Evolutionary conservation across 35 echinoderm and acorn worm species (phyloP), one percentile per base, ranked within the genome.

Genomic region (Antedon bifida): DNA sequence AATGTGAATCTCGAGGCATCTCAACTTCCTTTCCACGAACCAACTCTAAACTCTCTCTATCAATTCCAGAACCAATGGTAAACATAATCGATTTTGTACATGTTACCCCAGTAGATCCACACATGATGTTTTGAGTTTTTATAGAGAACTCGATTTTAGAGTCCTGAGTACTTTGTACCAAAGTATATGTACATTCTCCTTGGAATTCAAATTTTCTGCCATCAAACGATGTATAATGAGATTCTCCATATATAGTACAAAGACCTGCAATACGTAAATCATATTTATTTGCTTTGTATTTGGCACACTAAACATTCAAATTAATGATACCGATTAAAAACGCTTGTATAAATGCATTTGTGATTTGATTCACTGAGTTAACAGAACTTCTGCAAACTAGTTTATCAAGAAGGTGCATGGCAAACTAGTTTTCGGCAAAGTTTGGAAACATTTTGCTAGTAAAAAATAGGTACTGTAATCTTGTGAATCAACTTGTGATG

Each of bases 201-300:
- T 80, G 78, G 78, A 80, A 80, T 12, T 34, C 34, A 36, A 36
- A 80, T 29, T 23, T 9, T 80, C 36, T 80, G 10, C 10, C 10
- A 26, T 80, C 78, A 38, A 80, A 80, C 39, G 78, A 36, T 38
- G 34, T 38, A 30, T 80, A 39, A 36, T 80, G 78, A 10, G 78
- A 80, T 14, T 80, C 34, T 5, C 78, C 78, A 34, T 38, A 80
- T 0, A 36, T 35, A 36, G 78, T 36, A n/a, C 78, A 80, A 9
- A 80, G 3, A 39, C 78, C 35, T 34, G 78, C 19, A 44, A 44
- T 42, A 23, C 26, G 51, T 64, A 64, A 21, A 64, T n/a, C n/a
- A n/a, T n/a, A n/a, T n/a, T n/a, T n/a, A n/a, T n/a, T n/a, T n/a
- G n/a, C n/a, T 12, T 16, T 34, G 3, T 36, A 78, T 1, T 38